Percentiles rank a stretch among this genome's conserved stretches.
Evolutionary conservation across 2,797 vertebrate species (phyloP).

Genomic region (Poecilia velifera): DNA sequence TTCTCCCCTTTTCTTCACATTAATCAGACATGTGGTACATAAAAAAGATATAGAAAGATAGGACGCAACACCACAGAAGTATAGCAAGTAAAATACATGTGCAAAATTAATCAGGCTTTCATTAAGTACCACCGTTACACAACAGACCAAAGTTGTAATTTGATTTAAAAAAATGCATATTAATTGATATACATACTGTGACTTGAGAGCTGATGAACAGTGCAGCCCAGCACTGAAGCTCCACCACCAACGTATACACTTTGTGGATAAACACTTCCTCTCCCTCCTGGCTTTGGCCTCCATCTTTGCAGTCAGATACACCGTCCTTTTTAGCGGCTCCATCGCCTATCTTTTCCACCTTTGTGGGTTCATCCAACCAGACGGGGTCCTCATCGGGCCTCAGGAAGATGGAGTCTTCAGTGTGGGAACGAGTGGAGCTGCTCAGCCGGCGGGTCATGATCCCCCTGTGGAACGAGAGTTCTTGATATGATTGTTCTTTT

Average conservation of each 20-base stretch:
- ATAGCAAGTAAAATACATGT: neutral
- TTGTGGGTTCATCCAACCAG: conserved; percentile 77
- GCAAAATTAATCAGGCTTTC: neutral
- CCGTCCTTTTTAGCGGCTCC: conserved; percentile 42
- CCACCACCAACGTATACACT: conserved; percentile 64
- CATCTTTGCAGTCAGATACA: conserved; percentile 44
- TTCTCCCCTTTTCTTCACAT: conserved; percentile 39
- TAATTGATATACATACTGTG: conserved; percentile 66
- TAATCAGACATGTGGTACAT: conserved; percentile 51
- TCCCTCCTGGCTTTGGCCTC: conserved; percentile 36
- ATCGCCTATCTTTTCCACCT: conserved; percentile 52
- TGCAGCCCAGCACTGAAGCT: conserved; percentile 75
- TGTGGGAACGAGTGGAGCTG: conserved; percentile 78
- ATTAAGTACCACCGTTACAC: neutral
- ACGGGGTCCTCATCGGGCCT: conserved; percentile 77
- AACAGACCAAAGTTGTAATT: neutral
- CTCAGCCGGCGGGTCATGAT: conserved; percentile 78
- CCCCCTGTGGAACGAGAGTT: conserved; percentile 54
- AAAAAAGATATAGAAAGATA: conserved; percentile 6
- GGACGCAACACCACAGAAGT: neutral
- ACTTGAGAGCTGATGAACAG: conserved; percentile 78
- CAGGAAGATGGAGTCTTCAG: conserved; percentile 79
- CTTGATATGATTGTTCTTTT: conserved; percentile 10
- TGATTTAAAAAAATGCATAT: neutral
- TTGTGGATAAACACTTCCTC: conserved; percentile 68